Evolutionary conservation across 1,140 invertebrate species (phyloP).

Genomic region (Temnothorax nylanderi): DNA sequence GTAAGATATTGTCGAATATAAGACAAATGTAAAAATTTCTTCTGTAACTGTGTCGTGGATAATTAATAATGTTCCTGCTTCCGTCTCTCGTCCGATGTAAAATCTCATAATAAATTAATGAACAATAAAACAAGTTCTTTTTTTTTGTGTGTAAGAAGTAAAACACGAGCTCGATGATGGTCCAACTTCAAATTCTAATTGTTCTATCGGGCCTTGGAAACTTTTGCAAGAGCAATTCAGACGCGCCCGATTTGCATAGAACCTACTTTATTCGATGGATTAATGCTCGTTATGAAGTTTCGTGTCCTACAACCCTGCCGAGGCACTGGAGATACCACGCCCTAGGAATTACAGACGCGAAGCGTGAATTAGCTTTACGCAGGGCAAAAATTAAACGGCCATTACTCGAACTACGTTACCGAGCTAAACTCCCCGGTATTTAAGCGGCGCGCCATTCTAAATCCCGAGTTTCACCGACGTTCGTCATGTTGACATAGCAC

Average conservation of each 20-base stretch:
- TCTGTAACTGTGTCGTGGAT: not conserved
- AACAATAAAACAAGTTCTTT: not conserved
- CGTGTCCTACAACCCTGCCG: constrained; percentile 42
- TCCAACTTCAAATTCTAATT: constrained; percentile 45
- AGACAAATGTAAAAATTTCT: not conserved
- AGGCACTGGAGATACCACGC: constrained; percentile 14
- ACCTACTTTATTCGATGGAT: constrained; percentile 64
- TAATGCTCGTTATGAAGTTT: constrained; percentile 64
- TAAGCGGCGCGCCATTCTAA: constrained; percentile 26
- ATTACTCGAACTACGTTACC: constrained; percentile 52
- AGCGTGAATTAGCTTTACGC: constrained; percentile 49
- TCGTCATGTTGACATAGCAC: not conserved
- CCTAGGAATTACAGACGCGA: constrained; percentile 47
- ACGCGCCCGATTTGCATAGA: constrained; percentile 49
- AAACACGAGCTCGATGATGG: constrained; percentile 3
- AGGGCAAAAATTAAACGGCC: constrained; percentile 47
- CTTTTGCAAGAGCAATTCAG: constrained; percentile 39
- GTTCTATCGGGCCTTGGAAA: constrained; percentile 17
- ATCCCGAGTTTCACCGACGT: constrained; percentile 5
- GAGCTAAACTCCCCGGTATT: constrained; percentile 22
- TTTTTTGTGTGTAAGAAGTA: not conserved
- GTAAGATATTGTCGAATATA: not conserved
- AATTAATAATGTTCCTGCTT: constrained; percentile 14
- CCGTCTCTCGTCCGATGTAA: not conserved
- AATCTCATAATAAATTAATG: constrained; percentile 32